Evolutionary conservation across 2,888 invertebrate species (phyloP), one percentile per base, ranked within the genome.

Genomic region (Drosophila leonis): DNA sequence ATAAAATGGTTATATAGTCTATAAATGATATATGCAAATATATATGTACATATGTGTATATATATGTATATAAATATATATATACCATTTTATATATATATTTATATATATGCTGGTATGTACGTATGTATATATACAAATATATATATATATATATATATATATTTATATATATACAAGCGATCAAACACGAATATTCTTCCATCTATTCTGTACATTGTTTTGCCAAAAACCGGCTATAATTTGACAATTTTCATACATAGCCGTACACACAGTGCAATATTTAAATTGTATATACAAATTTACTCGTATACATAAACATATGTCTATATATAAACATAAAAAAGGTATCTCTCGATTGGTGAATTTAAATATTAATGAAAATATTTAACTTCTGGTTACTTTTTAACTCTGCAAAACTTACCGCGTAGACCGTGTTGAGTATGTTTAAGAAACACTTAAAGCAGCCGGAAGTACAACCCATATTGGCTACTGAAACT

Each of bases 401-500:
- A 54, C 12, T 35, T 29, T 1, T 24, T 0, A 12, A 4, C 41
- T 9, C 8, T 10, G 4, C 24, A 18, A 33, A 64, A 70, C 91
- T 90, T 85, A 91, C 90, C 67, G 79, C 87, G 61, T 83, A 78
- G 1, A 91, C 33, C 13, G 84, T 79, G 54, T 90, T 91, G 29
- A 90, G 71, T 8, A 76, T 66, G 69, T 90, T 90, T 8, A 91
- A 75, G 59, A 88, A 65, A 65, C 82, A 86, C 83, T 91, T 91
- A 54, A 89, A 78, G 39, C 78, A 77, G 35, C 81, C 91, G 52
- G 90, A 86, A 57, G 89, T 86, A 66, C 88, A 90, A 15, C 91
- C 91, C 90, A 91, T 91, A 37, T 75, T 90, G 60, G 20, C 29
- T 5, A 29, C 1, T 12, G 12, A 12, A 27, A 59, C 13, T n/a